A percentile compares a stretch with the other conserved stretches of the same genome.
These are phyloP conservation scores for Acridotheres tristis DNA, from an alignment of 2,797 vertebrate genomes.

Conservation along the genomic window DNA sequence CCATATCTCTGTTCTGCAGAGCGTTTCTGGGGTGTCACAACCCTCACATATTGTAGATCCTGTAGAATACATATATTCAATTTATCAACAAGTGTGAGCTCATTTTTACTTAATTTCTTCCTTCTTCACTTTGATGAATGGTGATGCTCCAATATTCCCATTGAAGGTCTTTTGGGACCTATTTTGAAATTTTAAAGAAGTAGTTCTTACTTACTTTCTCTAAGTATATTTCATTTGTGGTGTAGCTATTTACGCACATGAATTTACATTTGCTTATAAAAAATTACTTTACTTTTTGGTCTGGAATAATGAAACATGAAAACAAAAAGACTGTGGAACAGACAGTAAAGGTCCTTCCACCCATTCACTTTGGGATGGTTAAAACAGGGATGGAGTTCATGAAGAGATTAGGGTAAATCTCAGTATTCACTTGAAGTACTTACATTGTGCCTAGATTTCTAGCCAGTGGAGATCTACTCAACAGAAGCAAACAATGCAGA, in stretches of 20 bases:
- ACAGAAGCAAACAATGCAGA: background rate
- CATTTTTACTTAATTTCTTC: background rate
- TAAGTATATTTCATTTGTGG: background rate
- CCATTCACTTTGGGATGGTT: background rate
- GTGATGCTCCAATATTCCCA: background rate
- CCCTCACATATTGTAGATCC: background rate
- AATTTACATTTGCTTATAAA: background rate
- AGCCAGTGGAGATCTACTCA: background rate
- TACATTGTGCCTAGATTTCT: background rate
- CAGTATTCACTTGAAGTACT: background rate
- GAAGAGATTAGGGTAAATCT: background rate
- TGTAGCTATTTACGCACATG: fast-evolving
- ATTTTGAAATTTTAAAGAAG: background rate
- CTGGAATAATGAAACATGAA: background rate
- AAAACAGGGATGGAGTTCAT: background rate
- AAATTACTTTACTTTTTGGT: background rate
- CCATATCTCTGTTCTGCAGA: background rate
- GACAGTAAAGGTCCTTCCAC: background rate
- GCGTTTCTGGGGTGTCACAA: background rate
- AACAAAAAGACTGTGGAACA: background rate
- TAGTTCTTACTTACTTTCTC: background rate
- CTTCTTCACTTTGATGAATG: background rate
- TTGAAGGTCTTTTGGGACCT: background rate
- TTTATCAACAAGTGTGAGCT: background rate
- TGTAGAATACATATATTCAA: background rate